A percentile compares a stretch with the other conserved stretches of the same genome.
phyloP scores from a whole-genome alignment of 2,797 vertebrate species.

The Manis crassicaudata region DNA sequence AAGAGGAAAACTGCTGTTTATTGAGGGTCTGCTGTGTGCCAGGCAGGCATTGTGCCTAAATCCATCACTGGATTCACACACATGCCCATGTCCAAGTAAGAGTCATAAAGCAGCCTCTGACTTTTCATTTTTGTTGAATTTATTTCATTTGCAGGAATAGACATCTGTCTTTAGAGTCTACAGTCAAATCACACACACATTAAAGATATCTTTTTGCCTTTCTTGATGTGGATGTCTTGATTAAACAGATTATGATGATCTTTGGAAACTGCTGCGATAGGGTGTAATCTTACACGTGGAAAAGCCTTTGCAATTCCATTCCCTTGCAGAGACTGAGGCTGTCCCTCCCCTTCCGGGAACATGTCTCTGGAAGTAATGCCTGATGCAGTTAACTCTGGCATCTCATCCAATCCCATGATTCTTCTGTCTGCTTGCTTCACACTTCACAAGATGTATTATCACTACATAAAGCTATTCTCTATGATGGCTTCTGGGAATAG shows the following conservation, averaged over 20 bases:
- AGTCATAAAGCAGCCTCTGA: neutral
- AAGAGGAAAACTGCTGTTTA: neutral
- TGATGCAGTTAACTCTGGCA: neutral
- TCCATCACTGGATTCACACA: neutral
- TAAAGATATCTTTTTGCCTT: neutral
- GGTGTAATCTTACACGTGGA: neutral
- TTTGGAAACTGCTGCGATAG: neutral
- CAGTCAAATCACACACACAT: neutral
- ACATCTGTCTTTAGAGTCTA: neutral
- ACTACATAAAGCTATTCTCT: neutral
- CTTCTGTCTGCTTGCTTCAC: neutral
- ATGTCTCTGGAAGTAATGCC: neutral
- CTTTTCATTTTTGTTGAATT: neutral
- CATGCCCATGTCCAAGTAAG: neutral
- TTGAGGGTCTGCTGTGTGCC: neutral
- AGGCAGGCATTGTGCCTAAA: neutral
- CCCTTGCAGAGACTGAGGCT: neutral
- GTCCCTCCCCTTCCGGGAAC: accelerated
- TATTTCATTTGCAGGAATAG: neutral
- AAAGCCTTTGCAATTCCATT: neutral
- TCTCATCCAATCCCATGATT: neutral
- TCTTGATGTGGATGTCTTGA: neutral
- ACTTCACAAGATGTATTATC: neutral
- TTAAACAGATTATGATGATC: neutral
- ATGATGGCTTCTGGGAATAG: neutral